Conservation (phyloP, 2,888 invertebrate species). For the Sphecodes monilicornis region DNA sequence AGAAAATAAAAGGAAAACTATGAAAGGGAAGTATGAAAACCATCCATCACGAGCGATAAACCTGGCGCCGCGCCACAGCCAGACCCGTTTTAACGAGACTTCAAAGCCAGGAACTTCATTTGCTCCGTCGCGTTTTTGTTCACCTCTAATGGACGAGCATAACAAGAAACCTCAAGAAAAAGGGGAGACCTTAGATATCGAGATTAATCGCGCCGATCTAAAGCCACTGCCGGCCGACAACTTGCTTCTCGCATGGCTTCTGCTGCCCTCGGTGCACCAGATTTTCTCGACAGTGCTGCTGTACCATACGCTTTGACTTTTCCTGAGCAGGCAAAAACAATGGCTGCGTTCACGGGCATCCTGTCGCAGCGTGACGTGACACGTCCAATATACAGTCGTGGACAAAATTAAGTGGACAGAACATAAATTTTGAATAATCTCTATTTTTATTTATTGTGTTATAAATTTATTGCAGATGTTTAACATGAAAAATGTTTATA, state of each 20-base stretch:
- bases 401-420: no score
- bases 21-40: constrained; percentile 63
- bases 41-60: constrained; percentile 68
- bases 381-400: no score
- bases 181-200: constrained; percentile 29
- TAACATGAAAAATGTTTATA: no score
- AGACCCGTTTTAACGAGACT: constrained; percentile 67
- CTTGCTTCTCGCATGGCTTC: not conserved
- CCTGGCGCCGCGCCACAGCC: constrained; percentile 62
- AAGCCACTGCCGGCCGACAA: not conserved
- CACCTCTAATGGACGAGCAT: constrained; percentile 39
- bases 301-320: not conserved
- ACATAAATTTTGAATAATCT: no score
- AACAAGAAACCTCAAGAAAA: constrained; percentile 49
- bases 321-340: not conserved
- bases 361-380: not conserved
- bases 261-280: not conserved
- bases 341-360: not conserved
- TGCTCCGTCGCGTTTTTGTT: constrained; percentile 53
- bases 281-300: not conserved
- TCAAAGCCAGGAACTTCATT: constrained; percentile 70
- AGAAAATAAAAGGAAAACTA: constrained; percentile 15
- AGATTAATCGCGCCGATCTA: constrained; percentile 45
- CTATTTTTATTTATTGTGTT: no score
- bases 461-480: no score